phyloP scores from a whole-genome alignment of 2,797 vertebrate genomes.

The Cetoscarus ocellatus region DNA sequence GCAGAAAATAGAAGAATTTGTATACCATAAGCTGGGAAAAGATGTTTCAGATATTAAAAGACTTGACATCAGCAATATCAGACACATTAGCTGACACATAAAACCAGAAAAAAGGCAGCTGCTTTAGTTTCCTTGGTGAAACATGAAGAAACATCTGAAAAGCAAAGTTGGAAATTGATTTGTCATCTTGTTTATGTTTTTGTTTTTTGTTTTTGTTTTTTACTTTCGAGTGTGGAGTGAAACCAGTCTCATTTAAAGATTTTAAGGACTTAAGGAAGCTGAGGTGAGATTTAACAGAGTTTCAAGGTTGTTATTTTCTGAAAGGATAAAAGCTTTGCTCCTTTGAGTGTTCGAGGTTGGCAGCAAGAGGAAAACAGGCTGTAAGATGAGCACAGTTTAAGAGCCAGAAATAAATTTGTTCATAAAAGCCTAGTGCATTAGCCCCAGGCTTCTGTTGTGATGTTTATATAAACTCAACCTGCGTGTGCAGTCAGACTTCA shows the following conservation, averaged over 20 bases:
- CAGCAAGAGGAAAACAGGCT: background rate
- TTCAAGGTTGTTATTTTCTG: background rate
- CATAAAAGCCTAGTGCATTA: background rate
- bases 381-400: background rate
- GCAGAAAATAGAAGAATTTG: conserved; percentile 13
- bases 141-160: no score
- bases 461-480: background rate
- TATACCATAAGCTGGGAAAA: conserved; percentile 7
- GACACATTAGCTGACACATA: background rate
- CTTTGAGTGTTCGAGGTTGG: background rate
- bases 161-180: background rate
- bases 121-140: background rate
- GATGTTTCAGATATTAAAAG: background rate
- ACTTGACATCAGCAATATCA: conserved; percentile 2
- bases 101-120: background rate
- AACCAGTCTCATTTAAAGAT: background rate
- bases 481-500: background rate
- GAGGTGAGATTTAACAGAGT: no score
- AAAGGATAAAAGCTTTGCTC: background rate
- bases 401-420: conserved; percentile 1
- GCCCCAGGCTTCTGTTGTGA: background rate
- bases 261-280: background rate
- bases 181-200: no score
- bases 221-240: background rate
- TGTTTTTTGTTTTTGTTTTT: background rate